phyloP scores from a whole-genome alignment of 2,113 vertebrate species.

The Brachyhypopomus gauderio region DNA sequence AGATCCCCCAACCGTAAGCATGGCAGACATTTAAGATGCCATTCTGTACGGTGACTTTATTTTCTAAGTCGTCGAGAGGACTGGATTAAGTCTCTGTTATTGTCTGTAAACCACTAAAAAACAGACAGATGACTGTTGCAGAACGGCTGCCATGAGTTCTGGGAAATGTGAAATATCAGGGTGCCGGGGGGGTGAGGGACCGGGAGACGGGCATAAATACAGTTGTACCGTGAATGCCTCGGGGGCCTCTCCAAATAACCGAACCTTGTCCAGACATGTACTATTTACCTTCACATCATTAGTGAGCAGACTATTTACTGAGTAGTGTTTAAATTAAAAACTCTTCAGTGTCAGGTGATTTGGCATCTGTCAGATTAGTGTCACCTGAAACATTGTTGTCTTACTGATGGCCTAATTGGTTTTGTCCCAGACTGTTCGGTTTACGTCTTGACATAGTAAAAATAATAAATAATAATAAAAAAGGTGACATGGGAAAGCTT shows the following conservation, averaged over 20 bases:
- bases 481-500: conserved; percentile 30
- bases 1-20: conserved; percentile 8
- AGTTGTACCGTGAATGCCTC: conserved; percentile 45
- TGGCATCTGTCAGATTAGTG: conserved; percentile 53
- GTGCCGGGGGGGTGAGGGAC: conserved; percentile 49
- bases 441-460: conserved; percentile 52
- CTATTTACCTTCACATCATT: conserved; percentile 50
- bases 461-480: conserved; percentile 35
- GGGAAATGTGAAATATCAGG: conserved; percentile 43
- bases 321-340: conserved; percentile 58
- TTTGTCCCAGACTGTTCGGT: conserved; percentile 36
- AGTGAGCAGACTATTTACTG: conserved; percentile 51
- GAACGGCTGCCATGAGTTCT: conserved; percentile 46
- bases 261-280: conserved; percentile 46
- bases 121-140: conserved; percentile 38
- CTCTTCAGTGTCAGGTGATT: conserved; percentile 51
- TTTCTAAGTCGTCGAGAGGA: conserved; percentile 8
- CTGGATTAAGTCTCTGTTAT: conserved; percentile 42
- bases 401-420: conserved; percentile 37
- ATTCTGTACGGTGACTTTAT: background rate
- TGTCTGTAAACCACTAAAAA: conserved; percentile 48
- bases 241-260: conserved; percentile 30
- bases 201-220: conserved; percentile 36
- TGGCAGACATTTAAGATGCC: too few species aligned
- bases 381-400: conserved; percentile 47